Evolutionary conservation across 2,797 vertebrate genomes (phyloP), one percentile per base, ranked within the genome.

Genomic region (Pantherophis vulpinus): DNA sequence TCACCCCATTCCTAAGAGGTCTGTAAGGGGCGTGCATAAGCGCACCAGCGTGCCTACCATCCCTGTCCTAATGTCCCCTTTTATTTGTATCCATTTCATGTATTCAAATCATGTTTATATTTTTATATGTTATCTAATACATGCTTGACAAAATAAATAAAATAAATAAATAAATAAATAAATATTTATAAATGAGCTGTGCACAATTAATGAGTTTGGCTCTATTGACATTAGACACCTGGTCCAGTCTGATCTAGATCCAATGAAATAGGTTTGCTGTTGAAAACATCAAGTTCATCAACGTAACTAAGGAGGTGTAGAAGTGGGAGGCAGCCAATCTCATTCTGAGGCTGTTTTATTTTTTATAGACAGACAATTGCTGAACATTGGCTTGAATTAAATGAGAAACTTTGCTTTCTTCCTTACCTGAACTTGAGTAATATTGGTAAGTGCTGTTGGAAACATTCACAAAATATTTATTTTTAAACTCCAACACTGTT

Each of bases 401-500:
- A 42, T 16, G 51, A 91, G 56, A 87, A 93, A 87, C 0, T 70
- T 95, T 86, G 89, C 58, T 12, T 95, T 96, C 92, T 87, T 74
- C 90, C 6, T 88, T 5, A 7, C 58, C 59, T 55, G 51, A 90
- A 25, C 20, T 87, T 93, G 88, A 94, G 88, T 74, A 94, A 61
- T 92, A 23, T 6, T 90, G 0, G 2, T 91, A 88, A 92, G 92
- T 60, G 54, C 32, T 18, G 27, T 59, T 59, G 95, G 91, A 79
- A 95, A 96, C 94, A 18, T 93, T 20, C 91, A 89, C 95, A 92
- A 55, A 90, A 92, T 94, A 92, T 93, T 88, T 91, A 55, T 92
- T 83, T 93, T 93, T 93, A n/a, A 90, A 86, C 61, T 96, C 93
- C 27, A 11, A 91, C 70, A 14, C 55, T 14, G 86, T 93, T 87